Evolutionary conservation across 2,888 invertebrate species (phyloP).

Genomic region (Opisthograptis luteolata): DNA sequence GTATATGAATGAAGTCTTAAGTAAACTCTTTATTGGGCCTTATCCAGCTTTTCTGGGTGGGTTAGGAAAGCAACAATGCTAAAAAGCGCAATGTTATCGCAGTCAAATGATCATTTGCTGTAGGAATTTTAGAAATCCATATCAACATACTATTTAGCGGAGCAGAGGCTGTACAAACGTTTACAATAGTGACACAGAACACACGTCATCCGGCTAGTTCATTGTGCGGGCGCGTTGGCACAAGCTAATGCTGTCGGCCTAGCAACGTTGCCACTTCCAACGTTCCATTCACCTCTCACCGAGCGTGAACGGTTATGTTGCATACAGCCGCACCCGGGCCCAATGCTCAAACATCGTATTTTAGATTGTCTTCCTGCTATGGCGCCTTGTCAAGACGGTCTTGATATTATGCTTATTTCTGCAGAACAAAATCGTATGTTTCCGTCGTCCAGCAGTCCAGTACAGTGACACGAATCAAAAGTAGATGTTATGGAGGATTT

Average conservation of each 20-base stretch:
- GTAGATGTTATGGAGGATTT: background rate
- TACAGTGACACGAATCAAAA: background rate
- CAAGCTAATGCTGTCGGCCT: slow-evolving; percentile 77
- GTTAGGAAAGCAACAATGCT: no score
- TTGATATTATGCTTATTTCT: background rate
- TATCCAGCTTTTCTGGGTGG: no score
- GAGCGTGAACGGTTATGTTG: slow-evolving; percentile 72
- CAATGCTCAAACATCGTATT: slow-evolving; percentile 37
- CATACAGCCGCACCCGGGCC: slow-evolving; percentile 50
- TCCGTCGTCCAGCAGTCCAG: slow-evolving; percentile 1
- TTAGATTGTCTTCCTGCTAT: slow-evolving; percentile 22
- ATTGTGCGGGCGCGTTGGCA: slow-evolving; percentile 80
- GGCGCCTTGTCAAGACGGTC: no score
- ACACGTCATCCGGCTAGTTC: slow-evolving; percentile 74
- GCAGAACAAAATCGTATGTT: background rate
- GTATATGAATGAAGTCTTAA: no score
- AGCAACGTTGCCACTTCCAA: slow-evolving; percentile 69
- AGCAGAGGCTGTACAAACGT: slow-evolving; percentile 33
- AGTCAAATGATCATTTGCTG: background rate
- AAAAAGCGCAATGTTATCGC: background rate
- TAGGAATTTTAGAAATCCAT: background rate
- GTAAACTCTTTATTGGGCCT: no score
- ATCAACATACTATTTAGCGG: slow-evolving; percentile 11
- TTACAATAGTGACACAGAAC: slow-evolving; percentile 55
- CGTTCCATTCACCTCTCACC: slow-evolving; percentile 83